phyloP scores from a whole-genome alignment of 92 coral and sea anemone genomes.

The Parazoanthus swiftii region DNA sequence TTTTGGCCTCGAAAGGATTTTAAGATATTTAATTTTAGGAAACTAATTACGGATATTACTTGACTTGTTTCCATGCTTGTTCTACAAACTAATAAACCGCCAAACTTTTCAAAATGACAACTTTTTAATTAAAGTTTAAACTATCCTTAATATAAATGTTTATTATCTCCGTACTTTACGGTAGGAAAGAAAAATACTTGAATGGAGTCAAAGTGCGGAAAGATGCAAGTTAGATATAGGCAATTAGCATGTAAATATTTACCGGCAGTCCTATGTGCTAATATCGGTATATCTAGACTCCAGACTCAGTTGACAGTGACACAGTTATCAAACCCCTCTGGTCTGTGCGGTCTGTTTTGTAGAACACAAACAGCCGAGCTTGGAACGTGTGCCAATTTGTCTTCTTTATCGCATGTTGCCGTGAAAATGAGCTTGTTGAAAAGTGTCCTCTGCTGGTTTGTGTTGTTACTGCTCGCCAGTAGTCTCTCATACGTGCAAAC shows the following conservation, averaged over 20 bases:
- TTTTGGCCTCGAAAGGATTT: not conserved
- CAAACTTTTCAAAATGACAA: not conserved
- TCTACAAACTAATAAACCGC: not conserved
- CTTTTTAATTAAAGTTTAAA: not conserved
- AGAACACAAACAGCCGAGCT: not conserved
- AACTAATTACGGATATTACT: constrained; percentile 2
- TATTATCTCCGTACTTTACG: not conserved
- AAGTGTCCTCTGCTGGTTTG: not conserved
- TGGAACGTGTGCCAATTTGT: constrained; percentile 2
- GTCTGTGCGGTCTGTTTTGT: constrained; percentile 28
- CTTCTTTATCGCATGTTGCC: not conserved
- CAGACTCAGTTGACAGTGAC: constrained; percentile 15
- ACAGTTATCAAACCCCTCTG: not conserved
- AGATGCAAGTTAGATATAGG: not conserved
- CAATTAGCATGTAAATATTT: constrained; percentile 37
- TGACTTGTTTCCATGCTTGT: no score
- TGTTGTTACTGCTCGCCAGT: not conserved
- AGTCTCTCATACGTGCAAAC: constrained; percentile 13
- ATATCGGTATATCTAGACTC: constrained; percentile 31
- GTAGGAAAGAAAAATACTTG: not conserved
- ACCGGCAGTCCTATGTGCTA: not conserved
- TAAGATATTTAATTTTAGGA: not conserved
- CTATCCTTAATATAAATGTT: not conserved
- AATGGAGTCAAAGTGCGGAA: not conserved
- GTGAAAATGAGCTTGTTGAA: constrained; percentile 20